Conservation (phyloP, 2,888 invertebrate genomes). For the Automeris io region DNA sequence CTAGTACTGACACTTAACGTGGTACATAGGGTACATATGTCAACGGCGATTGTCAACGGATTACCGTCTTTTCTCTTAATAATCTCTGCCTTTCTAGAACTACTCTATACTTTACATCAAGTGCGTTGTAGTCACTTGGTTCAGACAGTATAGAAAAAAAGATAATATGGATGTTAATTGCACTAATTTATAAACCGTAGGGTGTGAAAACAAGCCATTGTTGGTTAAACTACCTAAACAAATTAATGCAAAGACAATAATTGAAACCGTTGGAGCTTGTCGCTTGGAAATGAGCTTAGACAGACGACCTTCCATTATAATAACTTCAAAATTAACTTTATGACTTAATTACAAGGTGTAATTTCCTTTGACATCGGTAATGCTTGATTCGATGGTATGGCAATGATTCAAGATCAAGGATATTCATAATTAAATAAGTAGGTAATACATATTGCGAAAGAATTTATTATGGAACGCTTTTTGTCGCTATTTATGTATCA, state of each 20-base stretch:
- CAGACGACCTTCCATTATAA: neutral
- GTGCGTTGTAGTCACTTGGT: no score
- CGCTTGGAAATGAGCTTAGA: conserved; percentile 12
- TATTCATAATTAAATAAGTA: conserved; percentile 7
- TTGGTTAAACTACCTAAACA: no score
- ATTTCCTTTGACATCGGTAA: conserved; percentile 1
- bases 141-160: no score
- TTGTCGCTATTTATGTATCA: neutral
- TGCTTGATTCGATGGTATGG: conserved; percentile 6
- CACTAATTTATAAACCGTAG: no score
- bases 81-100: no score
- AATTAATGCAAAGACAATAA: conserved; percentile 14
- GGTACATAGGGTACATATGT: no score
- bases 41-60: no score
- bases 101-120: no score
- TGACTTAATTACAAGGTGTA: conserved; percentile 1
- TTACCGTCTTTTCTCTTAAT: no score
- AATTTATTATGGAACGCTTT: neutral
- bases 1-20: no score
- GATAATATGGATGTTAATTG: no score
- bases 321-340: neutral
- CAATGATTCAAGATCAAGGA: conserved; percentile 36
- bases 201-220: no score
- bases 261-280: conserved; percentile 19
- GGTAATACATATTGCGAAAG: neutral